Evolutionary conservation across 2,113 vertebrate genomes (phyloP), one percentile per base, ranked within the genome.

Genomic region (Periophthalmus modestus): DNA sequence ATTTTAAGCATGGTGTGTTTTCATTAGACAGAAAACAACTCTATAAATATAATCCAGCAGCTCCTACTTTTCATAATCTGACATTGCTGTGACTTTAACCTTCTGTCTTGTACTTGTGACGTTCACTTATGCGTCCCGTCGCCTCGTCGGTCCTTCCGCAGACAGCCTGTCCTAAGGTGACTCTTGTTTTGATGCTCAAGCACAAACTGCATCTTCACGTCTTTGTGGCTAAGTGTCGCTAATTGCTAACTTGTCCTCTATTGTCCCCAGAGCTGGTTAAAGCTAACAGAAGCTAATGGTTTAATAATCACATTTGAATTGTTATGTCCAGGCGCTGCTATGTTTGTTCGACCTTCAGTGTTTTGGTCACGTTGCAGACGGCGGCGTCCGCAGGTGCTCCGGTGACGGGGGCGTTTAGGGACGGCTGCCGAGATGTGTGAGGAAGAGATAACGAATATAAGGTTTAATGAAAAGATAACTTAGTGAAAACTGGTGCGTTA

Each of bases 301-400:
- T n/a, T 34, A 47, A 21, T 48, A 47, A 79, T 73, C 23, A 43
- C 24, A 79, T 77, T 73, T 63, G 70, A 14, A 79, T 73, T 77
- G 69, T 19, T 71, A 73, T 46, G 55, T 15, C 16, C 62, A 10
- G 39, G 54, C 72, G 71, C 36, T 23, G 24, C 69, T 75, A 18
- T n/a, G 36, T 71, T 39, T 71, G 69, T 34, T 6, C 71, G 72
- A 69, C 73, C 69, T 66, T 83, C 66, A 69, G 23, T 28, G 12
- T 33, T 59, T 68, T 66, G 48, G 43, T 9, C 18, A 48, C 19
- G 18, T 70, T 23, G 67, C 63, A 71, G 57, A 68, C 48, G 9
- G 71, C 59, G 67, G 28, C 39, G 34, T 47, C 62, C n/a, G 48
- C 47, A 66, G 34, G 74, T 61, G 18, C 47, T 50, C 50, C 48